Base-by-base conservation (phyloP, 2,797 vertebrate genomes). In the Gila robusta region DNA sequence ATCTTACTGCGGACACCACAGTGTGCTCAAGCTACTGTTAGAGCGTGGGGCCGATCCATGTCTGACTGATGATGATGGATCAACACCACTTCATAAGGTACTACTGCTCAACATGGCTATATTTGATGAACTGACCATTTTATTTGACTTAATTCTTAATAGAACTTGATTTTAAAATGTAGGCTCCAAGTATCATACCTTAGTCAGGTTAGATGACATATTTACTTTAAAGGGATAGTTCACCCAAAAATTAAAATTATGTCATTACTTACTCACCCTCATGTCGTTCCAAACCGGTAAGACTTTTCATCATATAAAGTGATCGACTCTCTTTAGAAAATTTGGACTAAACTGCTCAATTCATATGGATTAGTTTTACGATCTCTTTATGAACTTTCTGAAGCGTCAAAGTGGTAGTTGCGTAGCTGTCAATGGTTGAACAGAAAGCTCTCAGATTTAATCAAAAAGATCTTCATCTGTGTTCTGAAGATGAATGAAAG, bases 31-130 rank as follows among this genome's bases (percentile, higher is more conserved):
- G 64, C 94, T 98, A 2, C 93, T 99, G 80, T 92, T 98, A 39
- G 89, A 88, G 0, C 91, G 94, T 3, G 91, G 95, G 2, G 97
- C 97, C 0, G 93, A 98, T 86, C 96, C 97, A 0, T 81, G 56
- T 4, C 83, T 95, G 64, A 88, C 92, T 2, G 98, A 99, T 2
- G 93, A 94, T 0, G 97, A 98, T 0, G 96, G 96, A 0, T 93
- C 93, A n/a, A 97, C 96, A 9, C 93, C 96, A 41, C 92, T 99
- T 16, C 98, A 99, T 74, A 99, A 99, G 97, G 98, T 98, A 0
- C 84, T 11, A 71, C 14, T 21, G 4, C 6, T 69, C 47, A 67
- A 71, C 12, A 17, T 66, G 5, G 64, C 28, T 66, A 66, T 32
- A 64, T n/a, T 64, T 64, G 6, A 64, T 16, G 2, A 16, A 28